phyloP scores from a whole-genome alignment of 64 coral and sea anemone genomes.

The Orbicella faveolata region DNA sequence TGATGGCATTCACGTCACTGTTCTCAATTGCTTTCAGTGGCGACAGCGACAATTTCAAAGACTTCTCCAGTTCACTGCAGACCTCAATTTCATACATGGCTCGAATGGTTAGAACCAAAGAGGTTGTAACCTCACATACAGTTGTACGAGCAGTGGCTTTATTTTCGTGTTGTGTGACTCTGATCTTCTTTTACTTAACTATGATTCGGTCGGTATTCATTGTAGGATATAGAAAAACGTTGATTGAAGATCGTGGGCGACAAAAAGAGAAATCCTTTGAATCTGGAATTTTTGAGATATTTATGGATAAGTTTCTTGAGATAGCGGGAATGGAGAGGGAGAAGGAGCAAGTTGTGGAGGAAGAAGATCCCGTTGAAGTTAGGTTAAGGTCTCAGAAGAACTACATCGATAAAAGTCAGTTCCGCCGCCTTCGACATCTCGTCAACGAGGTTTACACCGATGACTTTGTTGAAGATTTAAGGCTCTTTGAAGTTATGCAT shows the following conservation, averaged over 20 bases:
- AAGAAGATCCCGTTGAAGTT: slow-evolving; percentile 40
- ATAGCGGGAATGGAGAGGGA: slow-evolving; percentile 33
- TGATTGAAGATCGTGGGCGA: slow-evolving; percentile 19
- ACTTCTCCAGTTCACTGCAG: slow-evolving; percentile 45
- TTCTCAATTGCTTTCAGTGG: slow-evolving; percentile 61
- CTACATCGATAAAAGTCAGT: slow-evolving; percentile 59
- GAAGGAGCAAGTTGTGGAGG: background rate
- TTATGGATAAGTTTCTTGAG: slow-evolving; percentile 40
- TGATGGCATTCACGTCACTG: slow-evolving; percentile 64
- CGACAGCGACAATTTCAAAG: slow-evolving; percentile 48
- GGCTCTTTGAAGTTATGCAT: background rate
- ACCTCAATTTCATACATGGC: slow-evolving; percentile 54
- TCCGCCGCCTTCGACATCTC: slow-evolving; percentile 26
- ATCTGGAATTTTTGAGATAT: slow-evolving; percentile 49
- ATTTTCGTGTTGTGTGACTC: slow-evolving; percentile 40
- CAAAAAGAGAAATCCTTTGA: slow-evolving; percentile 1
- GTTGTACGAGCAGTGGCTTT: slow-evolving; percentile 4
- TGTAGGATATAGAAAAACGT: slow-evolving; percentile 39
- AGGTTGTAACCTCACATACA: slow-evolving; percentile 9
- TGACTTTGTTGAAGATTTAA: slow-evolving; percentile 44
- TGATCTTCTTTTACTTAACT: slow-evolving; percentile 65
- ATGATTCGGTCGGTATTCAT: slow-evolving; percentile 49
- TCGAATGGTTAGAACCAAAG: slow-evolving; percentile 27
- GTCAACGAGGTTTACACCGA: slow-evolving; percentile 57
- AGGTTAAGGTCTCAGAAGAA: slow-evolving; percentile 43